These are phyloP conservation scores for Pilophorus perplexus DNA, from an alignment of 2,888 invertebrate species.

Conservation along the genomic window DNA sequence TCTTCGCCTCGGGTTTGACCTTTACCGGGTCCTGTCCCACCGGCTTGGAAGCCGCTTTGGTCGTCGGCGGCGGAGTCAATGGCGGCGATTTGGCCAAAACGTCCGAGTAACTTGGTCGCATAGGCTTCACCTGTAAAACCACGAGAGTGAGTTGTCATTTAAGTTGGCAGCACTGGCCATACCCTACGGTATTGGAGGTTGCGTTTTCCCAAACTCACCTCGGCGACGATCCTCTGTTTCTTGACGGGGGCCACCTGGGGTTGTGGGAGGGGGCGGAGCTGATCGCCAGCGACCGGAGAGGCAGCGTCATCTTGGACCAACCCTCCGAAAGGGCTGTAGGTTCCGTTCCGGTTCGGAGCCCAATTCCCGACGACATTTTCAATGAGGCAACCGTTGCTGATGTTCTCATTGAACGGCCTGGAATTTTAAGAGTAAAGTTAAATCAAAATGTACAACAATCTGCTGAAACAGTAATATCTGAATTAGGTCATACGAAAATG, in stretches of 20 bases:
- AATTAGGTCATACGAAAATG: too few relatives aligned
- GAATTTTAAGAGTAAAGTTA: too few relatives aligned
- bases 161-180: too few relatives aligned
- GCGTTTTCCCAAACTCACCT: conserved; percentile 58
- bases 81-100: conserved; percentile 69
- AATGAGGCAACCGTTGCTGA: conserved; percentile 54
- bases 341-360: conserved; percentile 69
- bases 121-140: conserved; percentile 65
- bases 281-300: not conserved
- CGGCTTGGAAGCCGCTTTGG: conserved; percentile 44
- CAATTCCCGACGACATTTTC: conserved; percentile 71
- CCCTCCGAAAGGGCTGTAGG: conserved; percentile 69
- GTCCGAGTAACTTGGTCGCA: conserved; percentile 83
- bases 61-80: conserved; percentile 52
- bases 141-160: too few relatives aligned
- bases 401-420: conserved; percentile 37
- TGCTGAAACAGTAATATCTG: not conserved
- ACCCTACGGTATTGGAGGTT: too few relatives aligned
- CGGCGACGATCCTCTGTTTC: conserved; percentile 73
- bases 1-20: conserved; percentile 26
- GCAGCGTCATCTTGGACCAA: conserved; percentile 48
- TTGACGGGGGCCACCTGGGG: conserved; percentile 49
- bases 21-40: conserved; percentile 9
- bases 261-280: conserved; percentile 8
- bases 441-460: not conserved